phyloP scores from a whole-genome alignment of 2,113 vertebrate genomes.

The Cyphomyrus discorhynchus region DNA sequence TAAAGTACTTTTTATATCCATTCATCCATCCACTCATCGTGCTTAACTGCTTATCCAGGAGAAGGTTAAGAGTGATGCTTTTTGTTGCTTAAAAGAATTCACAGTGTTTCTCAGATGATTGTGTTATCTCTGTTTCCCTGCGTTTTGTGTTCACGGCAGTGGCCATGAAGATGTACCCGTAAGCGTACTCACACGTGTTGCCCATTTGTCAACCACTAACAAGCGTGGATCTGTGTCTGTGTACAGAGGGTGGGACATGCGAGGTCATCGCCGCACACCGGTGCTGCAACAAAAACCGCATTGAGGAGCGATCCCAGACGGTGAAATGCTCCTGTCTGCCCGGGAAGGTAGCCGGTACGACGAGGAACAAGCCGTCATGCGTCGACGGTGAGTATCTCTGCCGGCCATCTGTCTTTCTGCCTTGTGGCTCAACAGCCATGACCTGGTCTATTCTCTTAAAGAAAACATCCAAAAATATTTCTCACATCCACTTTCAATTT shows the following conservation, averaged over 20 bases:
- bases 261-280: slow-evolving; percentile 98
- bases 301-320: slow-evolving; percentile 96
- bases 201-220: not conserved
- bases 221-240: not conserved
- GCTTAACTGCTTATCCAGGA: not conserved
- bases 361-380: slow-evolving; percentile 95
- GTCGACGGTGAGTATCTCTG: slow-evolving; percentile 80
- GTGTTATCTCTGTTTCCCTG: not conserved
- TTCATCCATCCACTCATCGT: not conserved
- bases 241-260: slow-evolving; percentile 94
- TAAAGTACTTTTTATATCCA: not conserved
- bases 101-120: not conserved
- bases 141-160: not conserved
- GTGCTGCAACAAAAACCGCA: slow-evolving; percentile 99
- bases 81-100: not conserved
- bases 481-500: not conserved
- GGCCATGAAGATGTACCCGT: not conserved
- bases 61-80: not conserved
- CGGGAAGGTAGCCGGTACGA: slow-evolving; percentile 96
- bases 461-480: not conserved
- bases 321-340: slow-evolving; percentile 99
- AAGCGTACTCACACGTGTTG: not conserved
- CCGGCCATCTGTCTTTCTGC: not conserved
- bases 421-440: not conserved
- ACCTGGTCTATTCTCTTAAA: not conserved